Conservation (phyloP, 2,113 vertebrate species). For the Laterallus jamaicensis region DNA sequence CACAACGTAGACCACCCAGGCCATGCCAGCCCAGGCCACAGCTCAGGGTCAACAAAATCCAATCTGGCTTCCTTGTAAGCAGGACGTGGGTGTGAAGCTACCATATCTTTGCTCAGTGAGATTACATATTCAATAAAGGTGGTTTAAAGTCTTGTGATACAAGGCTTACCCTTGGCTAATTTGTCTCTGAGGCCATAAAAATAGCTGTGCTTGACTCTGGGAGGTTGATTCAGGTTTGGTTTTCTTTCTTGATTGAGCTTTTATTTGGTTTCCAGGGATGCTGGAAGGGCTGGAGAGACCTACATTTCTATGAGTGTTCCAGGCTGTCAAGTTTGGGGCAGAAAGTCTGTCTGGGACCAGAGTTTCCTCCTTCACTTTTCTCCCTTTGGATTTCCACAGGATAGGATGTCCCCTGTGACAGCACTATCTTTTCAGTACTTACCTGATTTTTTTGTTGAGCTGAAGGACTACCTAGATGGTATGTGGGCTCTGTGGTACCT, state of each 20-base stretch:
- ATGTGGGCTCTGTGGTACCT: rapidly evolving
- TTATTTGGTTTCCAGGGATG: not conserved
- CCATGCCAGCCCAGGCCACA: not conserved
- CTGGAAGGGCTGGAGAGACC: rapidly evolving
- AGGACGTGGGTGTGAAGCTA: not conserved
- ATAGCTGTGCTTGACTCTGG: not conserved
- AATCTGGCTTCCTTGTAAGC: not conserved
- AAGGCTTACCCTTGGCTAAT: not conserved
- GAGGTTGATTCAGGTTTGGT: not conserved
- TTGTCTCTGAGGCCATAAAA: not conserved
- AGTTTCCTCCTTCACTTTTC: not conserved
- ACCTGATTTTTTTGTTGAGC: not conserved
- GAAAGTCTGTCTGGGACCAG: not conserved
- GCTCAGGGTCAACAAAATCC: not conserved
- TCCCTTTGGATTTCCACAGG: not conserved
- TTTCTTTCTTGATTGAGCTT: not conserved
- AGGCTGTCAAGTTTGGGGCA: not conserved
- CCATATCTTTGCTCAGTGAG: not conserved
- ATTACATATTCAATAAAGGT: not conserved
- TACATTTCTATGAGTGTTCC: not conserved
- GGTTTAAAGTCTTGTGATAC: not conserved
- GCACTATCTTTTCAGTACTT: not conserved
- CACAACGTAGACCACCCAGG: rapidly evolving
- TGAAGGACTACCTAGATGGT: not conserved
- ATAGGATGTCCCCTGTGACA: not conserved